Evolutionary conservation across 2,888 invertebrate genomes (phyloP), one percentile per base, ranked within the genome.

Genomic region (Parnassius glacialis): DNA sequence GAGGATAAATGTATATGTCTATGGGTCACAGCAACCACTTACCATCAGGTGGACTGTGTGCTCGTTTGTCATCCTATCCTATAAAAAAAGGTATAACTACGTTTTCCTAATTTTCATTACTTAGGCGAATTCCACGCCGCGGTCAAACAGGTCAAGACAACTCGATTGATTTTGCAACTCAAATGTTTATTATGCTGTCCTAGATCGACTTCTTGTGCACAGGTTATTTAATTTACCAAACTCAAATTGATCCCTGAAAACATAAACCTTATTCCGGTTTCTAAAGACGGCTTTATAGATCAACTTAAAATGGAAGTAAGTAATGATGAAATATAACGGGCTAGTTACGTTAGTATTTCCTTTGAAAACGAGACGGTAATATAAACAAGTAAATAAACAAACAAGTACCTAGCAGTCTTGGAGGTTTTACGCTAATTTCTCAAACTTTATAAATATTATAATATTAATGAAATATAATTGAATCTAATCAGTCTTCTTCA

Each of bases 141-240:
- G 3, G 34, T 3, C 34, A 34, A 20, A 20, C 16, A 48, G 10
- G 16, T 16, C 16, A 16, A 65, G 59, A 57, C 53, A 53, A 56
- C 34, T 57, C 45, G 13, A 54, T 57, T 52, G 50, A 61, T 68
- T 67, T 70, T 67, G 70, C 70, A 70, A 65, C 25, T 34, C 34
- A 34, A 34, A 20, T 25, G 54, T 41, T 16, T n/a, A n/a, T 66
- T 13, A 69, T 61, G 64, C 25, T 65, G 61, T 20, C 62, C 64
- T 68, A 72, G 65, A 67, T 70, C 16, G 41, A 65, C 65, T 65
- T 64, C 64, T 59, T 25, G 11, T 3, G 16, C 20, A 63, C 59
- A 3, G n/a, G 45, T n/a, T 45, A 34, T 7, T 34, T 34, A 34
- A 34, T 34, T 34, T 50, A 54, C 9, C 59, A 13, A 59, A 41